Conservation (phyloP, 2,888 invertebrate species). For the Drosophila testacea region DNA sequence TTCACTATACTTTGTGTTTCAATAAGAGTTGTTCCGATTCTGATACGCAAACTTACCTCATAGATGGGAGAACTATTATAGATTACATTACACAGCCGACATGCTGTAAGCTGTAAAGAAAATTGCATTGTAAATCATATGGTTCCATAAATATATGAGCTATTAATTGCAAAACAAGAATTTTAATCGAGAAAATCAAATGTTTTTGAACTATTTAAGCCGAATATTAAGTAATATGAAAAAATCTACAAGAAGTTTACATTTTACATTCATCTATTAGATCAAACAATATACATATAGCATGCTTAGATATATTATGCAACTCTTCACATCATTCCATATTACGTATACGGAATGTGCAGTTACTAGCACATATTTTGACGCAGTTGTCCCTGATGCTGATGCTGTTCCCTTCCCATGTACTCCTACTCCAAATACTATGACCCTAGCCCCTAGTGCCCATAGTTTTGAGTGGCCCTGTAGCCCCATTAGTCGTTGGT, state of each 20-base stretch:
- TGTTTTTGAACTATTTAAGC: no score
- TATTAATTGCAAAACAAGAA: neutral
- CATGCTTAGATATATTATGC: neutral
- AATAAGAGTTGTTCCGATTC: slow-evolving; percentile 49
- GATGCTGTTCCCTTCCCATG: neutral
- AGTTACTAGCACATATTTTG: slow-evolving; percentile 22
- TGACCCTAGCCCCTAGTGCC: slow-evolving; percentile 22
- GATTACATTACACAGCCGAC: no score
- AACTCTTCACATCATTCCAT: slow-evolving; percentile 1
- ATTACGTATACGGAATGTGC: slow-evolving; percentile 13
- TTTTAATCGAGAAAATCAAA: no score
- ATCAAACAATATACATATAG: neutral
- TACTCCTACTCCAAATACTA: neutral
- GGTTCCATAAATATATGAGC: neutral
- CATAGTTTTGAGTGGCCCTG: slow-evolving; percentile 32
- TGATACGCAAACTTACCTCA: slow-evolving; percentile 36
- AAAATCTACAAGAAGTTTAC: no score
- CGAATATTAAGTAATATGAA: no score
- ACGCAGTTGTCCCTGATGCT: slow-evolving; percentile 20
- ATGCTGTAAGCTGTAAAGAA: no score
- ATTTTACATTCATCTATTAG: neutral
- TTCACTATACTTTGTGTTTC: slow-evolving; percentile 55
- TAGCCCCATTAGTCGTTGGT: slow-evolving; percentile 68
- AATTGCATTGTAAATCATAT: slow-evolving; percentile 1
- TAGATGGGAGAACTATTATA: slow-evolving; percentile 1